These are phyloP conservation scores for Balaeniceps rex DNA, from an alignment of 2,113 vertebrate genomes.

Conservation along the genomic window DNA sequence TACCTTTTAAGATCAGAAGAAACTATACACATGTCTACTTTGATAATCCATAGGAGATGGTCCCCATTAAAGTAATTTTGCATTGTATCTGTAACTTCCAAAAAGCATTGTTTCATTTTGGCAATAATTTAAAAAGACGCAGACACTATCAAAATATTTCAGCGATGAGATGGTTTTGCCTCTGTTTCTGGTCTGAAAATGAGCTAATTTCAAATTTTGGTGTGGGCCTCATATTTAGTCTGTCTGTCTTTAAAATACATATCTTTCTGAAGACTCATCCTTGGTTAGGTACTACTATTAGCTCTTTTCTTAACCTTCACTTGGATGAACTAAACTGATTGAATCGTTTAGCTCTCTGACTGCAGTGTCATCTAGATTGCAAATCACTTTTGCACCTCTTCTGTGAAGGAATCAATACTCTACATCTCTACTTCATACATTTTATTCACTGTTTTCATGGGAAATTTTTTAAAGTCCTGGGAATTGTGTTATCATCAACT, in stretches of 20 bases:
- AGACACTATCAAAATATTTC: neutral
- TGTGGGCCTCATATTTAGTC: neutral
- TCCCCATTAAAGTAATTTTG: neutral
- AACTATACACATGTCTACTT: neutral
- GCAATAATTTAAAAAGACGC: neutral
- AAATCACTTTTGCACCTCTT: neutral
- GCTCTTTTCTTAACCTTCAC: neutral
- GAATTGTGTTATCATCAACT: neutral
- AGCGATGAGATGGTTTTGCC: rapidly evolving
- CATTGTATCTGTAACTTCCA: neutral
- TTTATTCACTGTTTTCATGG: neutral
- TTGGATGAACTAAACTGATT: neutral
- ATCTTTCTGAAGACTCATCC: neutral
- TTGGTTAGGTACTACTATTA: neutral
- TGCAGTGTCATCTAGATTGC: neutral
- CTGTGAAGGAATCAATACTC: neutral
- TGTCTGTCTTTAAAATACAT: neutral
- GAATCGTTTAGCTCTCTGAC: neutral
- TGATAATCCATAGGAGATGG: neutral
- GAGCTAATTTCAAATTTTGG: neutral
- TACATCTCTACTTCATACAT: neutral
- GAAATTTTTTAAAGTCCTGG: neutral
- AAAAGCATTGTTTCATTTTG: neutral
- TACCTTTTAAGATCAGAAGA: neutral
- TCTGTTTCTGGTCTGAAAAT: rapidly evolving